Evolutionary conservation across 2,113 vertebrate species (phyloP), one percentile per base, ranked within the genome.

Genomic region (Peromyscus polionotus): DNA sequence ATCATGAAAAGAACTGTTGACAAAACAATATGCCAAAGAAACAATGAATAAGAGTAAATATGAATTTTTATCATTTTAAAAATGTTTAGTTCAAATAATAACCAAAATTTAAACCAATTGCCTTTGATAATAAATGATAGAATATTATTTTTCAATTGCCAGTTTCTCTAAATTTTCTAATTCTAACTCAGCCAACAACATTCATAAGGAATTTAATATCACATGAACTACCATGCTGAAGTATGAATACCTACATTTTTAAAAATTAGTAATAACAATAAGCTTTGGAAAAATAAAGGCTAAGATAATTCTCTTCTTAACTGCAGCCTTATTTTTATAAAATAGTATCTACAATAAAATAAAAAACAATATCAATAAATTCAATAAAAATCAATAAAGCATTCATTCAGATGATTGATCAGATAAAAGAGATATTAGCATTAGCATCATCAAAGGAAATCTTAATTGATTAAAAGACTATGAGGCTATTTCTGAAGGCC

Each of bases 241-340:
- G 26, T 75, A 63, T 68, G 81, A 92, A 1, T 12, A 51, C 28
- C 2, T 68, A 33, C 0, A 8, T 84, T 93, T 90, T 88, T 33
- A 87, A 96, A 87, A 87, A 87, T 86, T n/a, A 73, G 28, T 67
- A 79, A 45, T 89, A 63, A 94, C 87, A 89, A 87, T 19, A 80
- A 20, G 8, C 88, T 90, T 91, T 77, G 61, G 36, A 80, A 94
- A 54, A 91, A 81, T 95, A 5, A 94, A 95, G 17, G 4, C 31
- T 54, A 92, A 94, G 1, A 86, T 33, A 14, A 84, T 90, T 87
- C 5, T 57, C 48, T 93, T 81, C 33, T 4, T 79, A 96, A 85
- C 13, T 80, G 1, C 42, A 48, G 8, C 72, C 11, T 80, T 95
- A 28, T 83, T 59, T 88, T 88, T 57, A 68, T 22, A 80, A 42